Base-by-base conservation (phyloP, 2,888 invertebrate species). In the Rhorus exstirpatorius region DNA sequence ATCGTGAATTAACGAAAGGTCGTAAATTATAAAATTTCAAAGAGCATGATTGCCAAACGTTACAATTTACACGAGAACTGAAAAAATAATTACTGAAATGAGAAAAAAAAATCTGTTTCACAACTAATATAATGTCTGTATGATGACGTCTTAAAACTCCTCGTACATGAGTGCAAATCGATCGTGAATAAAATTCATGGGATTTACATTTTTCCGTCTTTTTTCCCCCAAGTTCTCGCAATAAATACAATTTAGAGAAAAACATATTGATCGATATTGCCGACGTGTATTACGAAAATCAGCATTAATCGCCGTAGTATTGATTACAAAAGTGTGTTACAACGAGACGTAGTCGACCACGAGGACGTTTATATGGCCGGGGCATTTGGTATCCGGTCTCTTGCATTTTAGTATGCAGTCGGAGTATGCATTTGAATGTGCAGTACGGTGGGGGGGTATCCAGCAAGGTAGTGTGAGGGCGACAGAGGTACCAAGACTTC, bases 351-450 rank as follows among this genome's bases (percentile, higher is more conserved):
- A 79, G 58, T 46, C 65, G 77, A 63, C 60, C 68, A 68, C 74
- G 87, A 87, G 87, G 86, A 83, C 87, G 89, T 89, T 87, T 89
- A 87, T 88, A 84, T 4, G 1, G 49, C 35, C 87, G 89, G 87
- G 88, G 88, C 87, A 87, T 89, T 90, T 90, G 90, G 89, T 92
- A 92, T 92, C 92, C 92, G 92, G 92, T 92, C 90, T 89, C 58
- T 58, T 55, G 87, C 81, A 85, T 85, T 90, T 92, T 92, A 92
- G 90, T 92, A 92, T 92, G 91, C 92, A 91, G 90, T 87, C 89
- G 79, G 89, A 86, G 91, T 90, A n/a, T n/a, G 81, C 86, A 88
- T 71, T 63, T 60, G 85, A n/a, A 86, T 87, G 89, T 87, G 88
- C 87, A 85, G 87, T 86, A 86, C 88, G 88, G 87, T 89, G 88